Percentiles rank a stretch among this genome's conserved stretches.
Conservation (phyloP, 2,797 vertebrate species). For the Tachyglossus aculeatus region DNA sequence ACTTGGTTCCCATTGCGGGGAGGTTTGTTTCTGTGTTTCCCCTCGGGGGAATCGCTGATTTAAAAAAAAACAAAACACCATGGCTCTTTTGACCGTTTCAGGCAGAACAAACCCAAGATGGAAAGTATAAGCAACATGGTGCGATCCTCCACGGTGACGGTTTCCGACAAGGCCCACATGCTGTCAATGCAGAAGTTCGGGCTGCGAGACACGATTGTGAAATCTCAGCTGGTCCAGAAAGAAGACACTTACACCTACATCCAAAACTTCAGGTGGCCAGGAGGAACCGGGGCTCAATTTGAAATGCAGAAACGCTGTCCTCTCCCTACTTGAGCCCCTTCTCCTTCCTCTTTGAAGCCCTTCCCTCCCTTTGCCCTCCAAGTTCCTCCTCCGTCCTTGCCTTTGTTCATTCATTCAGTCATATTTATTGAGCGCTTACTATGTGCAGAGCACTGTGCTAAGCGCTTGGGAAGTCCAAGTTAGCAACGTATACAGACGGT, state of each 20-base stretch:
- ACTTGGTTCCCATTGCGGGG: no score
- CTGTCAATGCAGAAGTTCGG: constrained; percentile 86
- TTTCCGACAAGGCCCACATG: constrained; percentile 84
- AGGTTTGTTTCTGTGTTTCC: constrained; percentile 12
- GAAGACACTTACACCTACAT: constrained; percentile 87
- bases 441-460: neutral
- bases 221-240: constrained; percentile 85
- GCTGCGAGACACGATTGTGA: constrained; percentile 89
- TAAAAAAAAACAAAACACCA: neutral
- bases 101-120: constrained; percentile 73
- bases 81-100: constrained; percentile 58
- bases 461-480: no score
- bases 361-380: neutral
- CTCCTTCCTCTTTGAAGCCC: neutral
- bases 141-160: constrained; percentile 77
- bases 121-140: constrained; percentile 83
- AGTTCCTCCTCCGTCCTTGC: no score
- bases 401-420: neutral
- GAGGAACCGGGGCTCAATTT: neutral
- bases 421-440: neutral
- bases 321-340: no score
- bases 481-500: no score
- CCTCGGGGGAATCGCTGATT: neutral
- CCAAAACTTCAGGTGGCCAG: constrained; percentile 84
- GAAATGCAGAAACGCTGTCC: neutral